Evolutionary conservation across 1,140 invertebrate species (phyloP).

Genomic region (Drosophila subobscura): DNA sequence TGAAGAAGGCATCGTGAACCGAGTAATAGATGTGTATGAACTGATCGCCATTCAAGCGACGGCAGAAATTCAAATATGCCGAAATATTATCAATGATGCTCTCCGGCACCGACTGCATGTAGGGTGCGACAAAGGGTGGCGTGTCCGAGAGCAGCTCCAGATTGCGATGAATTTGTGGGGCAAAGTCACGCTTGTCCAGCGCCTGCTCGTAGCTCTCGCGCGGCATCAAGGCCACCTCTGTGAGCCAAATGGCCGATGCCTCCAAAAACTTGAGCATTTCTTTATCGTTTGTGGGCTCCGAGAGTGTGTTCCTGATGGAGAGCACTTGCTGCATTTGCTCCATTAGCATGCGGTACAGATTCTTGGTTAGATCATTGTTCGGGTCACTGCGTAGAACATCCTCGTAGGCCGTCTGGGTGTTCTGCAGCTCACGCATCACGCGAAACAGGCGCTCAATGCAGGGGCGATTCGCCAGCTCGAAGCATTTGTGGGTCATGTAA

Average conservation of each 20-base stretch:
- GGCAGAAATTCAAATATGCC: conserved; percentile 90
- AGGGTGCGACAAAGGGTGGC: conserved; percentile 64
- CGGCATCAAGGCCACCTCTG: conserved; percentile 88
- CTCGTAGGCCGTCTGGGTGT: conserved; percentile 89
- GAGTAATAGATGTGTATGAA: conserved; percentile 84
- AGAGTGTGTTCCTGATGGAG: conserved; percentile 69
- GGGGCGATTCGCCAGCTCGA: conserved; percentile 93
- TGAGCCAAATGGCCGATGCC: conserved; percentile 92
- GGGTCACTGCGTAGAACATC: conserved; percentile 85
- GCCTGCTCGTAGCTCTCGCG: conserved; percentile 52
- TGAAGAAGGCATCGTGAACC: conserved; percentile 87
- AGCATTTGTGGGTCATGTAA: conserved; percentile 93
- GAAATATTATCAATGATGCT: conserved; percentile 95
- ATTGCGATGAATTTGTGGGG: conserved; percentile 60
- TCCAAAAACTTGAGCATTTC: conserved; percentile 89
- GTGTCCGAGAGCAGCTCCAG: conserved; percentile 63
- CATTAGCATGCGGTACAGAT: conserved; percentile 87
- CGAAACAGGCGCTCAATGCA: conserved; percentile 90
- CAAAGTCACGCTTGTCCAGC: conserved; percentile 63
- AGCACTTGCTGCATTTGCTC: conserved; percentile 84
- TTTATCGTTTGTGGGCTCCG: conserved; percentile 74
- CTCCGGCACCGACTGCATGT: conserved; percentile 90
- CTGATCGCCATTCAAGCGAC: conserved; percentile 86
- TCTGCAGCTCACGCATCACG: conserved; percentile 88
- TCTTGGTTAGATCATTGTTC: conserved; percentile 85